Base-by-base conservation (phyloP, 2,797 vertebrate species). In the Tragopan temminckii region DNA sequence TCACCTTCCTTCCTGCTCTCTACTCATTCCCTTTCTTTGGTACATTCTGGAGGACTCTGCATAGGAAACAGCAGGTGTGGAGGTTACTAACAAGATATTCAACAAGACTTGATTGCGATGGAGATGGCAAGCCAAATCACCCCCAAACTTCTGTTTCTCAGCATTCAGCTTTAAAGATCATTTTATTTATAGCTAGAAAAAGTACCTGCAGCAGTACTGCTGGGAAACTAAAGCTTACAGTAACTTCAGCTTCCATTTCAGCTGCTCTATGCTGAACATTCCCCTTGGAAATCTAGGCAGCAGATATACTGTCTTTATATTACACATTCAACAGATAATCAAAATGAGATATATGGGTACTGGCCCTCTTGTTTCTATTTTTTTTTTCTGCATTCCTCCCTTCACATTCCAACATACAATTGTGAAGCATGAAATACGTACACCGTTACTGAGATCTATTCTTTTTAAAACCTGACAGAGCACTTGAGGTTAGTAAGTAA, bases 141-240 rank as follows among this genome's bases (percentile, higher is more conserved):
- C n/a, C 40, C 55, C 72, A 86, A 69, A 79, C 38, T 93, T 48
- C 75, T 90, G 75, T 94, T 95, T 91, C 80, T 92, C 36, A 91
- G 89, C 90, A 63, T 55, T 85, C 85, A 68, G 80, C 84, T 95
- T 76, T 95, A 90, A 90, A 80, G 48, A 82, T 92, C 5, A 3
- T 40, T 96, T 96, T 95, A 96, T 96, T 96, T 96, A 92, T 76
- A 94, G 92, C 57, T 66, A 89, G 42, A 85, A 94, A 88, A 95
- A 93, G 80, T 84, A 96, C 94, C 94, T 95, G 70, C 79, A 94
- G 74, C 14, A 46, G 77, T 59, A 36, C 29, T 94, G 70, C 69
- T 91, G 82, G 33, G 58, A 74, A 81, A 67, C 31, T 23, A 57
- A 70, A 93, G 63, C 85, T 93, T 86, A 85, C 88, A 80, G 89